Evolutionary conservation across 2,888 invertebrate genomes (phyloP).

Genomic region (Syrista parreyssii): DNA sequence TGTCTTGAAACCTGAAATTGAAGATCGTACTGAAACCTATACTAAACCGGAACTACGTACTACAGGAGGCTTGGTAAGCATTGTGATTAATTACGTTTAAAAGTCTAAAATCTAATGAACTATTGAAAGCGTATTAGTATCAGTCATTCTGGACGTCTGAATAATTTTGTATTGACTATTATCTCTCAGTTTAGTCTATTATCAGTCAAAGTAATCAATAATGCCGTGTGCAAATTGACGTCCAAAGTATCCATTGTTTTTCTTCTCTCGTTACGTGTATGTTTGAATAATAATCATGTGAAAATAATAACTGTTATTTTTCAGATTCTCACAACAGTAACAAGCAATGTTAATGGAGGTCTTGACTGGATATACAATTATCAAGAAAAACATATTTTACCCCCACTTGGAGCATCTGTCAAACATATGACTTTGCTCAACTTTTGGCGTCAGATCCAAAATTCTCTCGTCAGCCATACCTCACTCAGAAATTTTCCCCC

Average conservation of each 20-base stretch:
- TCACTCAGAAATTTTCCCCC: neutral
- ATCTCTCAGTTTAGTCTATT: neutral
- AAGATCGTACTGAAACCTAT: neutral
- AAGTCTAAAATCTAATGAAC: too few relatives aligned
- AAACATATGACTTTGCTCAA: neutral
- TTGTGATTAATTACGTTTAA: too few relatives aligned
- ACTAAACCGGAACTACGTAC: neutral
- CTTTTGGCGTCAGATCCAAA: neutral
- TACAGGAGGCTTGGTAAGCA: too few relatives aligned
- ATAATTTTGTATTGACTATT: neutral
- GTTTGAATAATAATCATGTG: too few relatives aligned
- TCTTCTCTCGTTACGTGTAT: neutral
- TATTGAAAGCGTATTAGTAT: too few relatives aligned
- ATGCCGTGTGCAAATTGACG: conserved; percentile 32
- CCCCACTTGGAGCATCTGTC: neutral
- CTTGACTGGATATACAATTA: neutral
- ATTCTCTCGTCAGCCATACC: neutral
- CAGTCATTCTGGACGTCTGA: neutral
- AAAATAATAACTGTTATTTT: neutral
- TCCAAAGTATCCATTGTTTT: neutral
- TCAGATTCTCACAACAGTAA: neutral
- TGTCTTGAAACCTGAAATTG: conserved; percentile 53
- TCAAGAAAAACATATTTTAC: neutral
- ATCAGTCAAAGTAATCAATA: conserved; percentile 10
- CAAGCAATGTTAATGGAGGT: neutral